Conservation (phyloP, 1,140 invertebrate genomes). For the Ceratina australensis region DNA sequence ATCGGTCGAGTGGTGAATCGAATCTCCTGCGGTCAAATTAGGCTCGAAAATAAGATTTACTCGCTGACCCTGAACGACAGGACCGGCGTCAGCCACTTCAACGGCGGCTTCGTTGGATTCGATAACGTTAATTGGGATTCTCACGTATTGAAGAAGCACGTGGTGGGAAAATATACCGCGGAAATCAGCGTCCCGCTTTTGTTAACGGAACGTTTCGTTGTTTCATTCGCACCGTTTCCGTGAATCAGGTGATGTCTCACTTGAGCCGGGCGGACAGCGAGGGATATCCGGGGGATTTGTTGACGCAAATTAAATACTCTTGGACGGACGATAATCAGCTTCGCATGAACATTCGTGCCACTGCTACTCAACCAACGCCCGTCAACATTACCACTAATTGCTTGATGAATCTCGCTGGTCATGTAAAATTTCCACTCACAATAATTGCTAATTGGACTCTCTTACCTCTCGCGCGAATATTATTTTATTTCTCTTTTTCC, state of each 20-base stretch:
- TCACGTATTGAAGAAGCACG: constrained; percentile 66
- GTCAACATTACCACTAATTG: constrained; percentile 85
- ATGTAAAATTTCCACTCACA: constrained; percentile 68
- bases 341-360: constrained; percentile 82
- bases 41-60: constrained; percentile 18
- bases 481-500: too few species aligned
- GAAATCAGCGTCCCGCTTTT: neutral
- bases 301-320: constrained; percentile 81
- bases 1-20: constrained; percentile 84
- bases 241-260: constrained; percentile 73
- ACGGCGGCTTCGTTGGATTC: constrained; percentile 84
- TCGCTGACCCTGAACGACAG: constrained; percentile 23
- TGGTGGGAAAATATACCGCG: constrained; percentile 52
- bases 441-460: neutral
- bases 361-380: constrained; percentile 81
- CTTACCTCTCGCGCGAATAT: neutral
- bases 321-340: constrained; percentile 82
- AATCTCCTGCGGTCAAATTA: constrained; percentile 77
- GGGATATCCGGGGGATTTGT: constrained; percentile 81
- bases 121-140: constrained; percentile 82
- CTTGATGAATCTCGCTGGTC: constrained; percentile 86
- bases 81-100: constrained; percentile 70
- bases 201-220: neutral
- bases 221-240: neutral
- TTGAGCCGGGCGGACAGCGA: constrained; percentile 81